Conservation (phyloP, 2,888 invertebrate genomes). For the Andrena trimmerana region DNA sequence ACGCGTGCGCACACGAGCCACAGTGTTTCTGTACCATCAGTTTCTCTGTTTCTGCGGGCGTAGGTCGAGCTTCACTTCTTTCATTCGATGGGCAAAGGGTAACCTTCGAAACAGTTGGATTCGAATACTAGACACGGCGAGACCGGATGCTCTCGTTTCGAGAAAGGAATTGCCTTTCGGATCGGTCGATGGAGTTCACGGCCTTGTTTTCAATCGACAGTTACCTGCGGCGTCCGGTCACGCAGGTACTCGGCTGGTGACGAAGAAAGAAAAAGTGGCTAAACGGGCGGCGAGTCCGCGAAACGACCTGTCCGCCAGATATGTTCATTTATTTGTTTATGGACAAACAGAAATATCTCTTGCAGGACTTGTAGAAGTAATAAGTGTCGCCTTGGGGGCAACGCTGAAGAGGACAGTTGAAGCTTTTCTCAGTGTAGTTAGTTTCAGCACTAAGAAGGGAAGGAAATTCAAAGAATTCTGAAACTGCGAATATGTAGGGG, state of each 20-base stretch:
- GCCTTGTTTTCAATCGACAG: conserved; percentile 57
- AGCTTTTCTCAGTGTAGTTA: too few species aligned
- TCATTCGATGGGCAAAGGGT: neutral
- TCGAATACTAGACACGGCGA: conserved; percentile 32
- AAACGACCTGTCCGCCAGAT: conserved; percentile 14
- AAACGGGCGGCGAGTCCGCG: conserved; percentile 12
- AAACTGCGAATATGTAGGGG: too few species aligned
- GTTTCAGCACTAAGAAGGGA: too few species aligned
- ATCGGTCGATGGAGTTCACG: conserved; percentile 51
- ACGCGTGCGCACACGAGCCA: neutral
- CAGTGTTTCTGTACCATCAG: conserved; percentile 3
- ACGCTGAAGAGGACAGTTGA: neutral
- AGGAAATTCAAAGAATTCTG: too few species aligned
- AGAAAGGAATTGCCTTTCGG: conserved; percentile 46
- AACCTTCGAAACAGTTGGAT: conserved; percentile 50
- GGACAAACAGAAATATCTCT: neutral
- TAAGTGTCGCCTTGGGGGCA: neutral
- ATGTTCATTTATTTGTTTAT: conserved; percentile 16
- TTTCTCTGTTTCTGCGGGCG: conserved; percentile 7
- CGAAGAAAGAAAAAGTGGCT: conserved; percentile 48
- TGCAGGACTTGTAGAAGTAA: neutral
- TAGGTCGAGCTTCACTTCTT: conserved; percentile 37
- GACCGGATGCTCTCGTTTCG: conserved; percentile 50
- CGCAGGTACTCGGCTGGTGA: conserved; percentile 66
- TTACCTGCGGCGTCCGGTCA: conserved; percentile 74